Percentiles rank a stretch among this genome's conserved stretches.
Evolutionary conservation across 2,113 vertebrate genomes (phyloP).

Genomic region (Odontesthes bonariensis): DNA sequence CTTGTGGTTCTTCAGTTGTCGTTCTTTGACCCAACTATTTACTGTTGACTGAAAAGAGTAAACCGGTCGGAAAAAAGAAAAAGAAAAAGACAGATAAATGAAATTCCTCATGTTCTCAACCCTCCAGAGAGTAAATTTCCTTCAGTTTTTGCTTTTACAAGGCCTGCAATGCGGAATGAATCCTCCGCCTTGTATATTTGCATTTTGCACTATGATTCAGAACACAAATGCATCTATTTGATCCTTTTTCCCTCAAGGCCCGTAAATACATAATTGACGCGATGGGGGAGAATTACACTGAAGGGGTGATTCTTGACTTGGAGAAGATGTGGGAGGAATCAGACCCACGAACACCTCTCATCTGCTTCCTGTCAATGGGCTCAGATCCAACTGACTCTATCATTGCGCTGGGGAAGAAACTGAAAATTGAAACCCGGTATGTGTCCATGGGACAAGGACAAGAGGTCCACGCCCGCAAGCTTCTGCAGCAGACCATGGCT

Average conservation of each 20-base stretch:
- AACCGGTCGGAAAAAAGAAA: background rate
- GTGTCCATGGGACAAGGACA: slow-evolving; percentile 99
- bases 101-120: slow-evolving; percentile 18
- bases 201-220: slow-evolving; percentile 18
- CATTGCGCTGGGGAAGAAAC: slow-evolving; percentile 90
- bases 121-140: slow-evolving; percentile 24
- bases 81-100: background rate
- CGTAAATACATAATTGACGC: slow-evolving; percentile 92
- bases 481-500: slow-evolving; percentile 91
- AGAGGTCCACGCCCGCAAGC: slow-evolving; percentile 91
- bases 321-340: slow-evolving; percentile 96
- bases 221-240: slow-evolving; percentile 16
- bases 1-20: slow-evolving; percentile 22
- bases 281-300: slow-evolving; percentile 90
- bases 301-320: slow-evolving; percentile 91
- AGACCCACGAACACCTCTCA: slow-evolving; percentile 89
- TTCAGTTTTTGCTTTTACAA: slow-evolving; percentile 18
- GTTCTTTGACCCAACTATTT: slow-evolving; percentile 18
- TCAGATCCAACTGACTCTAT: slow-evolving; percentile 96
- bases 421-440: slow-evolving; percentile 89
- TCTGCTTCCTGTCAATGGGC: slow-evolving; percentile 96
- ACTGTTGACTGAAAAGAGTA: slow-evolving; percentile 30
- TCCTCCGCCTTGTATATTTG: background rate
- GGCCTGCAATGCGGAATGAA: background rate
- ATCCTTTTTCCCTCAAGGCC: slow-evolving; percentile 79